phyloP scores from a whole-genome alignment of 2,113 vertebrate genomes.

The Numida meleagris region DNA sequence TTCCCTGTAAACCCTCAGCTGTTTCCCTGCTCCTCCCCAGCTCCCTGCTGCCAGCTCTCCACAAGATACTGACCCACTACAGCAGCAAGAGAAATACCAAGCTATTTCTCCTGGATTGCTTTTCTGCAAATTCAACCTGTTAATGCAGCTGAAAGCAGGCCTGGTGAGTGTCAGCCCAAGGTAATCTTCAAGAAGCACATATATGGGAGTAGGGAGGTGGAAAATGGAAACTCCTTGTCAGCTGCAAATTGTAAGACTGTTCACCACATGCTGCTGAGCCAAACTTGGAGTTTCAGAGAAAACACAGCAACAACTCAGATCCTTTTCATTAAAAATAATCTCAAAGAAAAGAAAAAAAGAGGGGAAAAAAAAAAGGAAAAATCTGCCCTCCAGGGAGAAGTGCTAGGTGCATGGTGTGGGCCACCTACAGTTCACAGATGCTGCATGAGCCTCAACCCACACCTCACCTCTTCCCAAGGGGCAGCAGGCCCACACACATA shows the following conservation, averaged over 20 bases:
- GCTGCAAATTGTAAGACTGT: not conserved
- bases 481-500: not conserved
- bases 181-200: accelerated
- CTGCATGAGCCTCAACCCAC: not conserved
- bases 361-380: not conserved
- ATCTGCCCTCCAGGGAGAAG: not conserved
- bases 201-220: accelerated
- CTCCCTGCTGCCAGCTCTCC: accelerated
- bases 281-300: not conserved
- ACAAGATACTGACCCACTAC: too few species aligned
- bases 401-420: not conserved
- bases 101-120: not conserved
- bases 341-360: not conserved
- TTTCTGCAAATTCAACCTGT: not conserved
- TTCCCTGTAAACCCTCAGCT: not conserved
- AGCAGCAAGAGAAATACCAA: not conserved
- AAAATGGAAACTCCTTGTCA: not conserved
- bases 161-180: accelerated
- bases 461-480: not conserved
- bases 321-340: not conserved
- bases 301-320: not conserved
- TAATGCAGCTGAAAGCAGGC: not conserved
- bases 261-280: not conserved
- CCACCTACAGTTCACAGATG: not conserved
- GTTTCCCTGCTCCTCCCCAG: not conserved